Evolutionary conservation across 2,113 vertebrate species (phyloP).

Genomic region (Dolichotis patagonum): DNA sequence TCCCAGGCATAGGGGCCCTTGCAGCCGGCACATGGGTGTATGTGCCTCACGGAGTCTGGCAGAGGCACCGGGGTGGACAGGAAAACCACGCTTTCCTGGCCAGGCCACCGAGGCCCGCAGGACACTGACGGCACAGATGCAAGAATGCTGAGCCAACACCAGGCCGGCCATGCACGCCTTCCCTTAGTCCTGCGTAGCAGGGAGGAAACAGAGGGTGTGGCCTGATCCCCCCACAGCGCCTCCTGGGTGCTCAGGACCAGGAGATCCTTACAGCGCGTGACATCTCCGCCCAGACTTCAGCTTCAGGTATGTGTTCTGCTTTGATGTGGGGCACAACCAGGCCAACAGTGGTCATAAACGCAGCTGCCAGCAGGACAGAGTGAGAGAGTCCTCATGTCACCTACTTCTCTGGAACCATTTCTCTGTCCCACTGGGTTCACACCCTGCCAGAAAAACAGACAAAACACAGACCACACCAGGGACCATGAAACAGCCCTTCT

Average conservation of each 20-base stretch:
- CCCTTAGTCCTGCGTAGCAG: neutral
- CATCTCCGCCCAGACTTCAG: constrained; percentile 12
- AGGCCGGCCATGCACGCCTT: neutral
- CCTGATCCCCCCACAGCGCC: neutral
- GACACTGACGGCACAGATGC: neutral
- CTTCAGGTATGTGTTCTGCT: constrained; percentile 26
- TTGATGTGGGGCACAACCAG: neutral
- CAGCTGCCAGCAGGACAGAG: neutral
- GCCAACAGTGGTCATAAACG: neutral
- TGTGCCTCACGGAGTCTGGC: neutral
- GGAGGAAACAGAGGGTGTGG: neutral
- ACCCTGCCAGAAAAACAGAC: neutral
- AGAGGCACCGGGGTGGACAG: neutral
- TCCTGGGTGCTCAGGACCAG: neutral
- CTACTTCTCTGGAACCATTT: neutral
- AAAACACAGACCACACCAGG: neutral
- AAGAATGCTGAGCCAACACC: neutral
- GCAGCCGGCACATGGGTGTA: neutral
- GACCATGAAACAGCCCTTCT: no score
- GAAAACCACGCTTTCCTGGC: neutral
- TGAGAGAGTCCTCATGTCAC: neutral
- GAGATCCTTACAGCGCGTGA: neutral
- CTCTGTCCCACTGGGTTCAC: neutral
- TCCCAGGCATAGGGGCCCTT: neutral
- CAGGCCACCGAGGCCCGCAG: neutral